A percentile compares a stretch with the other conserved stretches of the same genome.
phyloP scores from a whole-genome alignment of 1,140 invertebrate species.

The Drepana arcuata region DNA sequence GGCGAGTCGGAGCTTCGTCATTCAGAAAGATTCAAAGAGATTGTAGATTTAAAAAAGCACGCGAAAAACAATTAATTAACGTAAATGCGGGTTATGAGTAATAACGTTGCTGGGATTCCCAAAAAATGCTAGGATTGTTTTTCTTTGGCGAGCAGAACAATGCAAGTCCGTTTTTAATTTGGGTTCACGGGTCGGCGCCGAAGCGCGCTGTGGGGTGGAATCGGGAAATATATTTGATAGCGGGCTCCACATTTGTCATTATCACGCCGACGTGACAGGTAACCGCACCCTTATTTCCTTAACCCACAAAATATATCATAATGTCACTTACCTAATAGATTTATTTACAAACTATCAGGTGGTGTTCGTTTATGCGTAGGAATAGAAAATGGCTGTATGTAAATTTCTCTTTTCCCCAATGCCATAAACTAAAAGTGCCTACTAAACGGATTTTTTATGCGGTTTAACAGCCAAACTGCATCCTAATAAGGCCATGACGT shows the following conservation, averaged over 20 bases:
- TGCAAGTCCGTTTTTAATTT: conserved; percentile 39
- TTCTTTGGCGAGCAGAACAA: conserved; percentile 23
- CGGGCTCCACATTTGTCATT: conserved; percentile 50
- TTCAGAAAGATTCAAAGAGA: conserved; percentile 20
- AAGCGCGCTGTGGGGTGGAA: conserved; percentile 21
- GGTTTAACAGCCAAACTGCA: no score
- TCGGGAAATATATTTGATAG: conserved; percentile 53
- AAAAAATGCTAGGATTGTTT: conserved; percentile 12
- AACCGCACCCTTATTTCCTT: conserved; percentile 36
- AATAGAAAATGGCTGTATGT: no score
- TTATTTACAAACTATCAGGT: no score
- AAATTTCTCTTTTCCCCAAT: no score
- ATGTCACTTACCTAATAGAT: no score
- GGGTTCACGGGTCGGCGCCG: conserved; percentile 6
- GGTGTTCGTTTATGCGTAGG: no score
- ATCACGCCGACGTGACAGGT: conserved; percentile 43
- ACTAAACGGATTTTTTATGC: no score
- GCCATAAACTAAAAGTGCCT: no score
- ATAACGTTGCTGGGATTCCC: conserved; percentile 7
- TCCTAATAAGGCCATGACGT: no score
- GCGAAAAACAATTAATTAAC: conserved; percentile 25
- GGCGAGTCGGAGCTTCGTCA: conserved; percentile 17
- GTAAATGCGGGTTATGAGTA: conserved; percentile 8
- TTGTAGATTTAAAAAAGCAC: conserved; percentile 29
- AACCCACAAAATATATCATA: no score